Evolutionary conservation across 1,140 invertebrate genomes (phyloP).

Genomic region (Anastatus disparis): DNA sequence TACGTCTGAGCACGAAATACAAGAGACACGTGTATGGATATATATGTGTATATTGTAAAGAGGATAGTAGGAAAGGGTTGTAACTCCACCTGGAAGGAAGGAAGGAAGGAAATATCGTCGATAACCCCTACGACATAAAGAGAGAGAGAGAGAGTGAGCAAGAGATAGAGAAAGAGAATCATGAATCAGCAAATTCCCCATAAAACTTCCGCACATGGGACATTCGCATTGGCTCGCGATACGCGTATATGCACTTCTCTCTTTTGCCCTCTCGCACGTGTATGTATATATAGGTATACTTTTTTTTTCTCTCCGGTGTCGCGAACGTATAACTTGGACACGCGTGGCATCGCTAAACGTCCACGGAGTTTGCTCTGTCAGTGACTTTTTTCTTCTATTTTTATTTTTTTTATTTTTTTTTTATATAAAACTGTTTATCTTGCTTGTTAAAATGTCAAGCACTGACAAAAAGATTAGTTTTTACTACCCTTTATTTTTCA

Average conservation of each 20-base stretch:
- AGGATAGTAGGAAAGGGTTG: background rate
- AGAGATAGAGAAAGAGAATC: constrained; percentile 22
- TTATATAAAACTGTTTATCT: too few species aligned
- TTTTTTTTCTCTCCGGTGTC: background rate
- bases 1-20: background rate
- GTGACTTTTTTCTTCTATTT: background rate
- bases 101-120: constrained; percentile 30
- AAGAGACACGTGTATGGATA: background rate
- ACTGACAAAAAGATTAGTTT: too few species aligned
- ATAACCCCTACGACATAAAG: background rate
- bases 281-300: too few species aligned
- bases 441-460: too few species aligned
- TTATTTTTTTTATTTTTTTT: background rate
- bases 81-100: constrained; percentile 35
- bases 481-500: too few species aligned
- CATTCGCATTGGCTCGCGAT: constrained; percentile 9
- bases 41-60: background rate
- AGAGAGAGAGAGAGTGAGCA: background rate
- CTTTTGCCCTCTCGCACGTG: background rate
- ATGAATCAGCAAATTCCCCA: constrained; percentile 40
- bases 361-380: too few species aligned
- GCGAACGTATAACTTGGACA: background rate
- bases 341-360: background rate
- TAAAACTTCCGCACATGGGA: constrained; percentile 35
- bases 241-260: too few species aligned